Base-by-base conservation (phyloP, 2,113 vertebrate species). In the Notarius quadriscutis region DNA sequence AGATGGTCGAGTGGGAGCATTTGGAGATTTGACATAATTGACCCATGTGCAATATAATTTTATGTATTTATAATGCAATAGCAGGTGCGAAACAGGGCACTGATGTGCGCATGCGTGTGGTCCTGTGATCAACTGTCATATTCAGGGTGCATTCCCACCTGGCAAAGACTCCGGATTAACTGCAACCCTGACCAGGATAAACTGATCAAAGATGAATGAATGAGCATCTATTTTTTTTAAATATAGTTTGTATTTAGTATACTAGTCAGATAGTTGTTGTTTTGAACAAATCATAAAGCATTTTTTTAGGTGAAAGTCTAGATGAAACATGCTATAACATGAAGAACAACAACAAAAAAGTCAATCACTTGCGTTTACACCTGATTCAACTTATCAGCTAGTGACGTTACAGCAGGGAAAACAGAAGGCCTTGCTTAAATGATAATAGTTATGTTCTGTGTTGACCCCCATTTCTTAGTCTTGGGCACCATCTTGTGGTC, bases 401-500 rank as follows among this genome's bases (percentile, higher is more conserved):
- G 20, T 75, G 20, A 75, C 0, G 2, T n/a, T 78, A 55, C 2
- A 27, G 11, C 22, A n/a, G 22, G 22, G 50, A 51, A 53, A 77
- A 77, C 22, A 74, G 12, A 50, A 71, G 14, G 0, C 67, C 27
- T 11, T 11, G 63, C 63, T 65, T n/a, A 65, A n/a, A 65, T 4
- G 22, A n/a, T 65, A n/a, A 65, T 25, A n/a, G 22, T 18, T 4
- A 25, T 11, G 22, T 14, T 41, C 30, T 18, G 10, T 22, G 34
- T 0, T 63, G 80, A 14, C n/a, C 25, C 53, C 58, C 22, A 2
- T 9, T 48, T 1, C 57, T 50, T 51, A 63, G 55, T 78, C 86
- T 91, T 75, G 65, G 57, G 86, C 88, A 48, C 78, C 88, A 72
- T 65, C 88, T 87, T 48, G 78, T 65, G 86, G 83, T 34, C 34